Evolutionary conservation across 1,140 invertebrate species (phyloP).

Genomic region (Sitophilus oryzae): DNA sequence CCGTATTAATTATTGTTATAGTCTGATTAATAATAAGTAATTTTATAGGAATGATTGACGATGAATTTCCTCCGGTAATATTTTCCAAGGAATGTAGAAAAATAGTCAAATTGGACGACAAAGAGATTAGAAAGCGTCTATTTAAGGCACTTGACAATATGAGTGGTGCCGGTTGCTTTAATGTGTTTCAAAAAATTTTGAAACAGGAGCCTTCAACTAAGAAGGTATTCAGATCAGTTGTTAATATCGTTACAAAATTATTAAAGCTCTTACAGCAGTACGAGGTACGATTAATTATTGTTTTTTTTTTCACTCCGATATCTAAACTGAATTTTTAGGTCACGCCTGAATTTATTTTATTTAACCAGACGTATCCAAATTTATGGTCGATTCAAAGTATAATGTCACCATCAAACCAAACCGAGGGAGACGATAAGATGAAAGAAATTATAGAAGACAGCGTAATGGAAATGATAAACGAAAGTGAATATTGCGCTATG

Average conservation of each 20-base stretch:
- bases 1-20: not conserved
- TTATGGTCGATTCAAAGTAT: slow-evolving; percentile 14
- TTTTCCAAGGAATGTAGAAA: slow-evolving; percentile 22
- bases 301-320: not conserved
- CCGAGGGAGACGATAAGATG: slow-evolving; percentile 9
- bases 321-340: slow-evolving; percentile 9
- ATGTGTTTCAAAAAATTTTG: slow-evolving; percentile 10
- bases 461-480: slow-evolving; percentile 21
- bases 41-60: slow-evolving; percentile 19
- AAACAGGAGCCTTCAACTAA: slow-evolving; percentile 8
- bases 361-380: slow-evolving; percentile 21
- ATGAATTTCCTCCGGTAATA: slow-evolving; percentile 16
- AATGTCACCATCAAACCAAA: not conserved
- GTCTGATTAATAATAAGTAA: not conserved
- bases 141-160: slow-evolving; percentile 12
- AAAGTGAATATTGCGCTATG: not conserved
- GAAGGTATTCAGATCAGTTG: slow-evolving; percentile 3
- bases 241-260: slow-evolving; percentile 11
- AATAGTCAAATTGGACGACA: slow-evolving; percentile 15
- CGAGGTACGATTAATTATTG: slow-evolving; percentile 5
- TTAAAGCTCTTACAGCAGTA: slow-evolving; percentile 16
- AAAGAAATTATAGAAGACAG: slow-evolving; percentile 17
- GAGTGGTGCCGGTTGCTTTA: slow-evolving; percentile 18
- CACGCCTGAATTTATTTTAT: slow-evolving; percentile 20
- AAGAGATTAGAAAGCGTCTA: slow-evolving; percentile 17